A percentile compares a stretch with the other conserved stretches of the same genome.
Evolutionary conservation across 1,140 invertebrate genomes (phyloP).

Genomic region (Saccostrea glomerata): DNA sequence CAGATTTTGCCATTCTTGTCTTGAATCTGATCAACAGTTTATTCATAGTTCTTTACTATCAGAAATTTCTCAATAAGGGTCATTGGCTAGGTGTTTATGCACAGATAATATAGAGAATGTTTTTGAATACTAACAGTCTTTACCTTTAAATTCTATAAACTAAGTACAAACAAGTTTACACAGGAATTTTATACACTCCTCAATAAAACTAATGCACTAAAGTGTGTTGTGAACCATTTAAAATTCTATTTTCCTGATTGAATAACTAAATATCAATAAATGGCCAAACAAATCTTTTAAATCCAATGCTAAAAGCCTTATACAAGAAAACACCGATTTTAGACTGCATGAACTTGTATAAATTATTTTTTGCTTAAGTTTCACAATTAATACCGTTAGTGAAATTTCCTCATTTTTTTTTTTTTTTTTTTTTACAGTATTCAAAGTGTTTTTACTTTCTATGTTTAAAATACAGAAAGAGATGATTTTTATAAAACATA

Average conservation of each 20-base stretch:
- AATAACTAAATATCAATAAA: not conserved
- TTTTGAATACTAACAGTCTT: slow-evolving; percentile 6
- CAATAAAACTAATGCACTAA: not conserved
- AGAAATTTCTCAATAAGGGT: not conserved
- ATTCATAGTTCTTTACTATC: slow-evolving; percentile 21
- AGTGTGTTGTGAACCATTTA: not conserved
- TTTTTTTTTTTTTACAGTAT: no score
- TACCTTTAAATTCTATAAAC: slow-evolving; percentile 12
- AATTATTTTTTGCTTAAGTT: no score
- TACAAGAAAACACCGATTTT: slow-evolving; percentile 3
- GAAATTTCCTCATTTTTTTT: no score
- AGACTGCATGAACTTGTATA: not conserved
- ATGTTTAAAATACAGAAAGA: no score
- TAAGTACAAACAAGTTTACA: slow-evolving; percentile 17
- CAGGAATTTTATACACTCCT: slow-evolving; percentile 31
- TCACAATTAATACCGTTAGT: no score
- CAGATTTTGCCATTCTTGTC: not conserved
- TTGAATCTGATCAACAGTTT: not conserved
- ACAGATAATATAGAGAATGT: slow-evolving; percentile 12
- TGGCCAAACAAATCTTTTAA: not conserved
- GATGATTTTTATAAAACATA: no score
- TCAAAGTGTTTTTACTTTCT: no score
- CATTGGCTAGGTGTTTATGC: not conserved
- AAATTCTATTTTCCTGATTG: not conserved
- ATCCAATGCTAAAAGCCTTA: not conserved